These are phyloP conservation scores for Dinomys branickii DNA, from an alignment of 2,113 vertebrate species.

Conservation along the genomic window DNA sequence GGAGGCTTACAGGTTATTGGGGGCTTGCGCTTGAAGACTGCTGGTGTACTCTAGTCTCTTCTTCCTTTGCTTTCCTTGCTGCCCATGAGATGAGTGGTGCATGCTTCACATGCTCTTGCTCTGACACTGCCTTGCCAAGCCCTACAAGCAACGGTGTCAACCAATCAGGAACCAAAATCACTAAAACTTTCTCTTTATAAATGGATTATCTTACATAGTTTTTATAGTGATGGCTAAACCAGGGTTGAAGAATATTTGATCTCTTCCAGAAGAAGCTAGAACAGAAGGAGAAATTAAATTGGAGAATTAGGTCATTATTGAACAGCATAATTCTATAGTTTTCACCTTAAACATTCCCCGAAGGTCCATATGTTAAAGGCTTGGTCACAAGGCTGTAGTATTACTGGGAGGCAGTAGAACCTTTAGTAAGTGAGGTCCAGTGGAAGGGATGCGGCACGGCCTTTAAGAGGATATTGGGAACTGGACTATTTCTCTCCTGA, in stretches of 20 bases:
- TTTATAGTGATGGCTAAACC: background rate
- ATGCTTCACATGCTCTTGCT: background rate
- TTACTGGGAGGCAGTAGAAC: background rate
- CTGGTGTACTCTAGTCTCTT: background rate
- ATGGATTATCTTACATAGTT: background rate
- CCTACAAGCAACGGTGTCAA: background rate
- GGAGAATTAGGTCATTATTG: background rate
- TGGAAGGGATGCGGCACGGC: background rate
- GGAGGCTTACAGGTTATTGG: background rate
- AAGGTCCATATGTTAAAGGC: background rate
- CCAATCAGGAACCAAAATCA: background rate
- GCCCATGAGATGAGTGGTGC: background rate
- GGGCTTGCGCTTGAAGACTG: background rate
- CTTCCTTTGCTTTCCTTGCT: background rate
- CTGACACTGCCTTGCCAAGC: background rate
- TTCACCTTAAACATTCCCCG: background rate
- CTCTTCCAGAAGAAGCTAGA: background rate
- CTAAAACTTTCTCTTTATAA: background rate
- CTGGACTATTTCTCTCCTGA: background rate
- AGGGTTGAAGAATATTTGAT: background rate
- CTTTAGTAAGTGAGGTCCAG: too few species aligned
- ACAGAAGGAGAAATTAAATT: constrained; percentile 14
- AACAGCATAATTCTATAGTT: background rate
- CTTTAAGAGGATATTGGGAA: background rate
- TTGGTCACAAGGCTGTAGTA: background rate